Base-by-base conservation (phyloP, 2,113 vertebrate species). In the Epinephelus moara region DNA sequence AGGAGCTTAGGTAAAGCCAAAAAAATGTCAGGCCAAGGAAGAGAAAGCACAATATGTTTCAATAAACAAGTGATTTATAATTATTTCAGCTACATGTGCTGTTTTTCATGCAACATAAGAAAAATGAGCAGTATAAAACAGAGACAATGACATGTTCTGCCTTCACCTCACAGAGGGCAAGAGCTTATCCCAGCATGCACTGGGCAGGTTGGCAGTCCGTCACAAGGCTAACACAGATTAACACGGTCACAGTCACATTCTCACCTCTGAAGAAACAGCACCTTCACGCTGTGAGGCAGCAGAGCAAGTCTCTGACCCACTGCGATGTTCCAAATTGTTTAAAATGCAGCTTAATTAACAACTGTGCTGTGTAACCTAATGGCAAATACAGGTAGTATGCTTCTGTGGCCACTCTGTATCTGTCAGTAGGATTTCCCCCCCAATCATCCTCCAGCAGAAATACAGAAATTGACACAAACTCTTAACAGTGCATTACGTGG, bases 261-360 rank as follows among this genome's bases (percentile, higher is more conserved):
- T 85, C 90, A 91, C 90, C 88, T 92, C 85, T 45, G 47, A 85
- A 72, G 70, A 78, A 84, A 52, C 78, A 40, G 62, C 78, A 50
- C 70, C 60, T 70, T 71, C 82, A 47, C 49, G 78, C 86, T 88
- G 86, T 8, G 90, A 84, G 75, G 61, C 70, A 70, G 50, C 79
- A 47, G 70, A 74, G 80, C 40, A 17, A 64, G 67, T 85, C 74
- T 55, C 52, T 89, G 83, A 86, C 73, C 81, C 69, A 6, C 69
- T 71, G 47, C 14, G 42, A 73, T 76, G 70, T 53, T 75, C 5
- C 55, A 85, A 71, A 75, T 66, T 3, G 45, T 83, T 85, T 77
- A 18, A 79, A 75, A 71, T 66, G 57, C 68, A 72, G 50, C 81
- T 80, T 76, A 74, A 89, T 86, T 86, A 89, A 72, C 86, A 89